Conservation (phyloP, 2,113 vertebrate genomes). For the Podocnemis expansa region DNA sequence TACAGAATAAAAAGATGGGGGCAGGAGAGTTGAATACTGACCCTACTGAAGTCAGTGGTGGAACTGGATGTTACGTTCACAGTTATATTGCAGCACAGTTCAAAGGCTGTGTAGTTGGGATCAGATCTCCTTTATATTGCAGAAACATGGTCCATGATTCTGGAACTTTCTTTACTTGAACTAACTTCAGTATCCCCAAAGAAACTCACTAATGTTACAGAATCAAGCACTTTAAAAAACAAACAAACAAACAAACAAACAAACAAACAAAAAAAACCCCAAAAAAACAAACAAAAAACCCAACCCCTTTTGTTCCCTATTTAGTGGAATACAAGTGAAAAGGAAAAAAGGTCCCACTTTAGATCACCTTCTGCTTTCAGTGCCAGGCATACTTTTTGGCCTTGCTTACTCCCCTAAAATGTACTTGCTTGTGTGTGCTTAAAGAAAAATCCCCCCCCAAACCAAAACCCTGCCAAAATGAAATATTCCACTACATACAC, state of each 20-base stretch:
- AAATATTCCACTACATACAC: not conserved
- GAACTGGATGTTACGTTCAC: not conserved
- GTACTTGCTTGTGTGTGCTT: too few relatives aligned
- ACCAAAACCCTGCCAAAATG: not conserved
- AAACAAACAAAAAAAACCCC: too few relatives aligned
- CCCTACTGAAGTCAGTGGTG: too few relatives aligned
- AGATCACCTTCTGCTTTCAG: not conserved
- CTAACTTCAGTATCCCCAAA: not conserved
- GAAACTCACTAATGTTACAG: not conserved
- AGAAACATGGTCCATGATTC: not conserved
- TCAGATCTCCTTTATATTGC: accelerated
- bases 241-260: too few relatives aligned
- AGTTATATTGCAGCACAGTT: not conserved
- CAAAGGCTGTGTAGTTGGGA: not conserved
- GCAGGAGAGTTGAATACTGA: not conserved
- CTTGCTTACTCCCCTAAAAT: not conserved
- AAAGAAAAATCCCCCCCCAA: too few relatives aligned
- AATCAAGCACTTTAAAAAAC: accelerated
- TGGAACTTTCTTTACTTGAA: not conserved
- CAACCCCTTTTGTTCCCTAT: too few relatives aligned
- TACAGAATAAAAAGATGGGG: not conserved
- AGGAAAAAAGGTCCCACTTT: not conserved
- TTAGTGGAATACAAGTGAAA: not conserved
- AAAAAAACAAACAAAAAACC: too few relatives aligned
- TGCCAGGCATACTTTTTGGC: not conserved